Conservation (phyloP, 2,797 vertebrate species). For the Sternarchorhynchus goeldii region DNA sequence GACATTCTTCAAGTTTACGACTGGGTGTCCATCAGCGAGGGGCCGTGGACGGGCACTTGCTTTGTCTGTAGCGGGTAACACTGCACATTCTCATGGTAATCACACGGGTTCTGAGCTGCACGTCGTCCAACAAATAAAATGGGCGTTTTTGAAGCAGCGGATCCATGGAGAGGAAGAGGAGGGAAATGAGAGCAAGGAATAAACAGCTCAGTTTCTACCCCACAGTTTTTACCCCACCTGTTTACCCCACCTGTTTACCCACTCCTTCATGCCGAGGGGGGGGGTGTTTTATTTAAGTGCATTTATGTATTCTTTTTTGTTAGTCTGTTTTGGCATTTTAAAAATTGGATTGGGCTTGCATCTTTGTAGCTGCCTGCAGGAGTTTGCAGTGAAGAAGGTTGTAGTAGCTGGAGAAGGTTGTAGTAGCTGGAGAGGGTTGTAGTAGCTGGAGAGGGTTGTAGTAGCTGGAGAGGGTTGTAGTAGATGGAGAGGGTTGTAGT, state of each 20-base stretch:
- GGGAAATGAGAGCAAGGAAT: constrained; percentile 63
- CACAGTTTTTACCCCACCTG: too few relatives aligned
- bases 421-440: too few relatives aligned
- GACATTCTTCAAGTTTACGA: constrained; percentile 96
- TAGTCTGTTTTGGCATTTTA: not conserved
- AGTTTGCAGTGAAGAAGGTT: too few relatives aligned
- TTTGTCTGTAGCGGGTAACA: constrained; percentile 93
- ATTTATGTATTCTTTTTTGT: constrained; percentile 4
- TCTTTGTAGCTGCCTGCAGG: not conserved
- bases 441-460: too few relatives aligned
- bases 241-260: constrained; percentile 24
- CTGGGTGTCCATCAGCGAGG: constrained; percentile 95
- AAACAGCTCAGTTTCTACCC: constrained; percentile 67
- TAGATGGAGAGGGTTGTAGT: too few relatives aligned
- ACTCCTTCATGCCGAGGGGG: not conserved
- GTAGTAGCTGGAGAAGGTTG: too few relatives aligned
- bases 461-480: too few relatives aligned
- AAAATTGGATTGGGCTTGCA: too few relatives aligned
- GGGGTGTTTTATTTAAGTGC: too few relatives aligned
- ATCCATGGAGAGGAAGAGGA: constrained; percentile 62
- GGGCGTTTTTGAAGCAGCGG: constrained; percentile 89
- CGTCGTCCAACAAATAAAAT: constrained; percentile 98
- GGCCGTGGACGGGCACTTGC: constrained; percentile 76
- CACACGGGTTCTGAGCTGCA: constrained; percentile 85
- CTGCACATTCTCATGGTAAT: constrained; percentile 95